Conservation (phyloP, 2,888 invertebrate species). For the Morpho deidamia region DNA sequence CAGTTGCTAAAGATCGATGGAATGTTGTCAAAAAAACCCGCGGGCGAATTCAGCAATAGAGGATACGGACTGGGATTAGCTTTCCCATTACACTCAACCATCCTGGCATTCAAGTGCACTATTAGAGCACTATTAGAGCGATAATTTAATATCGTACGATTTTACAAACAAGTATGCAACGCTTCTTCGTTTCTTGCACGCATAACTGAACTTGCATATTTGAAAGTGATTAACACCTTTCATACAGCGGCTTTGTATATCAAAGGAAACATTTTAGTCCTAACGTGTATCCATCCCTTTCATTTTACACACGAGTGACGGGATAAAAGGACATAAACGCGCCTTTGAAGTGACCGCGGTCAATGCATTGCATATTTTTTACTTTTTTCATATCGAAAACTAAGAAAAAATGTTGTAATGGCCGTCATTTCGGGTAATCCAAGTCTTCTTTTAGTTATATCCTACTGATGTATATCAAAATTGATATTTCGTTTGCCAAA, state of each 20-base stretch:
- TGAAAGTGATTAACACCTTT: slow-evolving; percentile 28
- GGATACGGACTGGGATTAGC: too few species aligned
- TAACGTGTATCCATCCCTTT: slow-evolving; percentile 25
- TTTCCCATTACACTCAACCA: too few species aligned
- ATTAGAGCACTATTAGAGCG: not conserved
- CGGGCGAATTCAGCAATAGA: too few species aligned
- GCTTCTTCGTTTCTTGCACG: slow-evolving; percentile 1
- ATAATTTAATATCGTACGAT: slow-evolving; percentile 1
- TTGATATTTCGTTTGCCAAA: slow-evolving; percentile 14
- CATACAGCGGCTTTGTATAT: slow-evolving; percentile 40
- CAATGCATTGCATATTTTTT: slow-evolving; percentile 60
- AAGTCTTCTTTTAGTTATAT: slow-evolving; percentile 26
- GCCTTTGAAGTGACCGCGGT: slow-evolving; percentile 68
- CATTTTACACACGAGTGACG: slow-evolving; percentile 28
- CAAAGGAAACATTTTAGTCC: slow-evolving; percentile 50
- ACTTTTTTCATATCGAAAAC: slow-evolving; percentile 66
- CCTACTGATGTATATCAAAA: slow-evolving; percentile 43
- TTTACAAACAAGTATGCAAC: slow-evolving; percentile 1
- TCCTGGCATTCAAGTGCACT: not conserved
- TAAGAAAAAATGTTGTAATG: slow-evolving; percentile 61
- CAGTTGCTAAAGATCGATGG: too few species aligned
- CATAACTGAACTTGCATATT: slow-evolving; percentile 10
- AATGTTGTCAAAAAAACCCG: too few species aligned
- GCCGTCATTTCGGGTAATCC: slow-evolving; percentile 68
- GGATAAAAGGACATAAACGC: slow-evolving; percentile 51